Evolutionary conservation across 2,888 invertebrate genomes (phyloP).

Genomic region (Liodrosophila aerea): DNA sequence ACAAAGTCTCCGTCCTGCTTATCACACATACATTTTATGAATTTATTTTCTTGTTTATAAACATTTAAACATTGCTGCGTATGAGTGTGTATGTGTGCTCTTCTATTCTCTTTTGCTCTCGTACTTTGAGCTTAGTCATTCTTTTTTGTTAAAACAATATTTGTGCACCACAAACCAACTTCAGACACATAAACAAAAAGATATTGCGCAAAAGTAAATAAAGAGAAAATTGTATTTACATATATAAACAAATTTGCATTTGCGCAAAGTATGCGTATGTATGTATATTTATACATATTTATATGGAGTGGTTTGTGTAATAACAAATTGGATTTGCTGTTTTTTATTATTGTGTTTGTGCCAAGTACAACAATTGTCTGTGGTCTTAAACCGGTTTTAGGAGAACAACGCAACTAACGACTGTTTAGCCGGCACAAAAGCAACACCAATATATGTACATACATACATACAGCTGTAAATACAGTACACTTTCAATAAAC

Average conservation of each 20-base stretch:
- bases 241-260: conserved; percentile 27
- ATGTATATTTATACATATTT: conserved; percentile 5
- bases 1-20: no score
- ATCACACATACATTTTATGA: background rate
- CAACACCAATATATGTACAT: conserved; percentile 1
- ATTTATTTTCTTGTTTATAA: conserved; percentile 45
- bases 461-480: conserved; percentile 12
- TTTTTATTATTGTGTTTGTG: conserved; percentile 24
- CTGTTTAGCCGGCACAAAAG: conserved; percentile 39
- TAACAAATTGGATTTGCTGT: conserved; percentile 4
- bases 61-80: conserved; percentile 25
- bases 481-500: background rate
- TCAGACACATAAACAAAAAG: conserved; percentile 30
- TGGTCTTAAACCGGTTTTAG: conserved; percentile 58
- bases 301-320: background rate
- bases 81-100: conserved; percentile 19
- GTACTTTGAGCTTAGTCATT: conserved; percentile 67
- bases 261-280: background rate
- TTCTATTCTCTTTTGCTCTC: conserved; percentile 42
- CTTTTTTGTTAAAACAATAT: conserved; percentile 41
- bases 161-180: conserved; percentile 48
- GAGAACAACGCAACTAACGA: conserved; percentile 45
- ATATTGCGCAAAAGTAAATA: conserved; percentile 42
- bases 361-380: conserved; percentile 16
- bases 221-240: conserved; percentile 51